Conservation (phyloP, 2,888 invertebrate species). For the Penaeus monodon region DNA sequence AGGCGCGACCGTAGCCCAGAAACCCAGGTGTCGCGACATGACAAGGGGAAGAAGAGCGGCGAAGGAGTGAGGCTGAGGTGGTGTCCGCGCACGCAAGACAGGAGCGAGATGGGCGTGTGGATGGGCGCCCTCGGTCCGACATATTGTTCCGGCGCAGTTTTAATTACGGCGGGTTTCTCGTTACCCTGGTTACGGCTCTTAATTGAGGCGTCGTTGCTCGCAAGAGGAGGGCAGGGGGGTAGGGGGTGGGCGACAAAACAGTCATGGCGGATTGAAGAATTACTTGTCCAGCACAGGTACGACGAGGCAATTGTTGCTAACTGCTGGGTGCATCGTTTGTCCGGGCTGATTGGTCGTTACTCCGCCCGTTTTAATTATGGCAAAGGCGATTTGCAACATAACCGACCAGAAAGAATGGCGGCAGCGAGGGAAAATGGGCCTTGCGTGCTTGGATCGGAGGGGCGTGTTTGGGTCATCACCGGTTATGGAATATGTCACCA, state of each 20-base stretch:
- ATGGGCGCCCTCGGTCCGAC: constrained; percentile 17
- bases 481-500: constrained; percentile 54
- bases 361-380: constrained; percentile 60
- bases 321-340: constrained; percentile 61
- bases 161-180: constrained; percentile 43
- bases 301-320: constrained; percentile 60
- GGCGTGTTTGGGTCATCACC: constrained; percentile 35
- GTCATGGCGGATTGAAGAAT: constrained; percentile 50
- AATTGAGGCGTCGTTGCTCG: constrained; percentile 29
- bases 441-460: constrained; percentile 25
- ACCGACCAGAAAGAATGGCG: constrained; percentile 50
- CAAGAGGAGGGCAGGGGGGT: constrained; percentile 2
- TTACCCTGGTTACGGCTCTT: constrained; percentile 43
- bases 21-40: too few species aligned
- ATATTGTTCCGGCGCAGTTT: constrained; percentile 42
- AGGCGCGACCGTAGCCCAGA: too few species aligned
- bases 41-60: too few species aligned
- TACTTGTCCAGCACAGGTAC: constrained; percentile 59
- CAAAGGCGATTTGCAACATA: constrained; percentile 60
- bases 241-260: neutral
- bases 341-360: constrained; percentile 62
- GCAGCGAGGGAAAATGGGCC: constrained; percentile 32
- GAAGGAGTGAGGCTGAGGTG: too few species aligned
- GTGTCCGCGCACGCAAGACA: too few species aligned
- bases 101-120: neutral